Conservation (phyloP, 2,888 invertebrate genomes). For the Tridacna crocea region DNA sequence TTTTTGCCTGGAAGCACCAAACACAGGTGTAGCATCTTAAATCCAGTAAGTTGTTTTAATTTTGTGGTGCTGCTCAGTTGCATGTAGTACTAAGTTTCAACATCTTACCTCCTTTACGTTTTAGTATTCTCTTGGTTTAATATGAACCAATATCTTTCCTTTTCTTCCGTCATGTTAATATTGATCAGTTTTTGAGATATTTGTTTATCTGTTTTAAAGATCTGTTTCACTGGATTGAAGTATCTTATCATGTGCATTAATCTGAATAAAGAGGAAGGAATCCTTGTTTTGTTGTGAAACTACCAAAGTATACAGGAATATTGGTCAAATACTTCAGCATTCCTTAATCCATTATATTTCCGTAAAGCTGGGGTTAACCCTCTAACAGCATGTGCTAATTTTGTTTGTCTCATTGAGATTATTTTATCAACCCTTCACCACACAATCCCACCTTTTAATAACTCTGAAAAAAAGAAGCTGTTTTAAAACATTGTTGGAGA, state of each 20-base stretch:
- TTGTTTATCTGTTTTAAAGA: background rate
- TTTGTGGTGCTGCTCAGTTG: too few species aligned
- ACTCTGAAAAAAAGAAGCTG: background rate
- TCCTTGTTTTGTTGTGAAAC: background rate
- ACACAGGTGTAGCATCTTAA: too few species aligned
- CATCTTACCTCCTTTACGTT: too few species aligned
- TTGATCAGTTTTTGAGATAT: background rate
- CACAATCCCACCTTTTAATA: background rate
- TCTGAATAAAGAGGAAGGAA: background rate
- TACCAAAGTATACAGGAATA: background rate
- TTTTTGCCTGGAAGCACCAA: too few species aligned
- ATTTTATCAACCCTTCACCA: background rate
- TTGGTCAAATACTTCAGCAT: too few species aligned
- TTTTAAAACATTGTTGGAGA: background rate
- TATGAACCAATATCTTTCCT: too few species aligned
- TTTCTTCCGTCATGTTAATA: too few species aligned
- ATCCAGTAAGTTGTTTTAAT: too few species aligned
- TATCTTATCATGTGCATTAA: slow-evolving; percentile 1
- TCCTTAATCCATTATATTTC: background rate
- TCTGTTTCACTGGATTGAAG: background rate
- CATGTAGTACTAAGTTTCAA: too few species aligned
- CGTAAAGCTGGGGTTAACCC: background rate
- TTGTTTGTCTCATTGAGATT: too few species aligned
- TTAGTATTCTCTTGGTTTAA: too few species aligned
- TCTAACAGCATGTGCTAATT: too few species aligned